Base-by-base conservation (phyloP, 2,113 vertebrate species). In the Cephalophus harveyi region DNA sequence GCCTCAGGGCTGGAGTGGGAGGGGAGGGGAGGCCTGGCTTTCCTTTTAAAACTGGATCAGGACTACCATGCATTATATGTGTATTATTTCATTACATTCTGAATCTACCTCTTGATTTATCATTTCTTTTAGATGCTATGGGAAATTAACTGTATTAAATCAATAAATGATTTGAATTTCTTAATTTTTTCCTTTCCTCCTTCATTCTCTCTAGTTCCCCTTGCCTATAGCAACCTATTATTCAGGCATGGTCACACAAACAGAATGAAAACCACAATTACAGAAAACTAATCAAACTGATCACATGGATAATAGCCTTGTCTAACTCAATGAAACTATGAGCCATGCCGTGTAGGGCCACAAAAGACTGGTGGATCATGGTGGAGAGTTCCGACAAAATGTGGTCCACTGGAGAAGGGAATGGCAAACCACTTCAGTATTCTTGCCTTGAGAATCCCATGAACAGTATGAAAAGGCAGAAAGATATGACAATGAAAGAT, bases 141-240 rank as follows among this genome's bases (percentile, higher is more conserved):
- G 98, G 99, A 99, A 99, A 99, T 98, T 97, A 98, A 92, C 99
- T 98, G 40, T 99, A 99, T 98, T 98, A 98, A 94, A 99, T 98
- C 76, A 98, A 97, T 82, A 92, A 82, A 96, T 97, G 97, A 98
- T 98, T 97, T 94, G 36, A 90, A 54, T 82, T 96, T 14, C n/a
- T 89, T 36, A 82, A 0, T 7, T 21, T 54, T 30, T 33, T 79
- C 12, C 50, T 62, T n/a, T 40, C 48, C n/a, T 71, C 11, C 36
- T 4, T 30, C 79, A 17, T 74, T 55, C 11, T 21, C 9, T 81
- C 13, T 4, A 0, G 90, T 3, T 50, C 15, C 28, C 94, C 62
- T 64, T 7, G 48, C n/a, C 15, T 33, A 16, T 55, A 83, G 55
- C 4, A 10, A 14, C 50, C 36, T 95, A 1, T 79, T 67, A 60